Percentiles rank a stretch among this genome's conserved stretches.
phyloP scores from a whole-genome alignment of 2,797 vertebrate genomes.

The Anomalospiza imberbis region DNA sequence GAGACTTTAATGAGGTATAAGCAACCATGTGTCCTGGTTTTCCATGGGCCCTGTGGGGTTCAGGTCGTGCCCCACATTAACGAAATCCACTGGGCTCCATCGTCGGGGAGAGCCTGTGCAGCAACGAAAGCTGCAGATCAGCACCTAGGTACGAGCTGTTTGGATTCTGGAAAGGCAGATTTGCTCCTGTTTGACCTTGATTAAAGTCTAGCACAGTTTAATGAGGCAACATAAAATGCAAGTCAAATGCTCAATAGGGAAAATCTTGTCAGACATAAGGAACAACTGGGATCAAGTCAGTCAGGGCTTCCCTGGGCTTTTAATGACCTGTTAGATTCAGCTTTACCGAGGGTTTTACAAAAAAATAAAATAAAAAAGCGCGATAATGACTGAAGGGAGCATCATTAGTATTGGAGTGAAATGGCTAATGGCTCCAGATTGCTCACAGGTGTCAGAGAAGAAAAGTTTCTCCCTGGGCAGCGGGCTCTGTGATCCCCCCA shows the following conservation, averaged over 20 bases:
- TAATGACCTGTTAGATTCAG: constrained; percentile 59
- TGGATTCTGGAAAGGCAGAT: constrained; percentile 11
- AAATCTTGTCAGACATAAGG: constrained; percentile 54
- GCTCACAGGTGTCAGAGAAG: constrained; percentile 45
- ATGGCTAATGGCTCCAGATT: constrained; percentile 51
- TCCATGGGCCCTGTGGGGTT: accelerated
- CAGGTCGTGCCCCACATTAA: not conserved
- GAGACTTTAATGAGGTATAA: constrained; percentile 1
- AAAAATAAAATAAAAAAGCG: constrained; percentile 2
- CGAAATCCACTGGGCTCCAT: not conserved
- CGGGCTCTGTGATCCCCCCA: constrained; percentile 3
- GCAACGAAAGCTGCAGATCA: not conserved
- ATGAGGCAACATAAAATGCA: constrained; percentile 58
- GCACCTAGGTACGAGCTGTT: constrained; percentile 1
- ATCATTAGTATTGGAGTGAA: constrained; percentile 50
- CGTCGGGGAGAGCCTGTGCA: not conserved
- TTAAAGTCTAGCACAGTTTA: constrained; percentile 57
- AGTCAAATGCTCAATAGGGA: constrained; percentile 46
- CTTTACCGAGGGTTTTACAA: constrained; percentile 36
- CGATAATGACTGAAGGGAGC: constrained; percentile 59
- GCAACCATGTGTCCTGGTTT: not conserved
- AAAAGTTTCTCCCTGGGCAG: constrained; percentile 36
- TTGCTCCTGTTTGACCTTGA: constrained; percentile 61
- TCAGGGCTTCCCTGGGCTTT: constrained; percentile 41
- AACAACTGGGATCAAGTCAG: constrained; percentile 57